Evolutionary conservation across 2,797 vertebrate species (phyloP).

Genomic region (Clarias laeviceps): DNA sequence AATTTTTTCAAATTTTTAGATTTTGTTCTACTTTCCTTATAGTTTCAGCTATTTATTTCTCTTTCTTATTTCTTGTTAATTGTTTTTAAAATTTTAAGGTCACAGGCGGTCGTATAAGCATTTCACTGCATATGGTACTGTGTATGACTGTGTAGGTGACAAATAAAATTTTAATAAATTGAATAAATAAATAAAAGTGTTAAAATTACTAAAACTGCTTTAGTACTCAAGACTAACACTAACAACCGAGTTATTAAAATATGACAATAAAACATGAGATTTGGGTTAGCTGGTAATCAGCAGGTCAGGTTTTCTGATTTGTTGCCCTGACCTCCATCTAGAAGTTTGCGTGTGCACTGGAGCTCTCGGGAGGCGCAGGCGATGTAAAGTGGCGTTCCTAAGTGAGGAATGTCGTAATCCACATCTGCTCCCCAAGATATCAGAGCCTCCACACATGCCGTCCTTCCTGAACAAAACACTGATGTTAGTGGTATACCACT

Average conservation of each 20-base stretch:
- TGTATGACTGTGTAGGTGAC: too few species aligned
- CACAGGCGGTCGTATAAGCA: too few species aligned
- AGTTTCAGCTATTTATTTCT: too few species aligned
- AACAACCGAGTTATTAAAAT: neutral
- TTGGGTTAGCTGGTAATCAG: neutral
- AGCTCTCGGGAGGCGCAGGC: conserved; percentile 82
- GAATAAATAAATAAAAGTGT: too few species aligned
- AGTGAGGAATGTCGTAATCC: conserved; percentile 83
- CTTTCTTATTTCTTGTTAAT: too few species aligned
- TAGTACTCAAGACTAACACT: neutral
- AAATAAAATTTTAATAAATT: too few species aligned
- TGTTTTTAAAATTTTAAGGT: too few species aligned
- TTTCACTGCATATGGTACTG: too few species aligned
- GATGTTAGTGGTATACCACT: neutral
- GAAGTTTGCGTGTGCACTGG: conserved; percentile 80
- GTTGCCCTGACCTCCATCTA: conserved; percentile 76
- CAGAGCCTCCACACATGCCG: conserved; percentile 80
- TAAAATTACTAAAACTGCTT: neutral
- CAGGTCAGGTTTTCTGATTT: neutral
- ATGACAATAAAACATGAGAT: neutral
- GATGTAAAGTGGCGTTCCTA: conserved; percentile 84
- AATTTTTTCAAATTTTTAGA: too few species aligned
- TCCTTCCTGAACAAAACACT: conserved; percentile 72
- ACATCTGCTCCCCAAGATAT: conserved; percentile 84
- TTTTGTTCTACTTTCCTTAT: too few species aligned